These are phyloP conservation scores for Oreotrochilus melanogaster DNA, from an alignment of 2,113 vertebrate species.

Conservation along the genomic window DNA sequence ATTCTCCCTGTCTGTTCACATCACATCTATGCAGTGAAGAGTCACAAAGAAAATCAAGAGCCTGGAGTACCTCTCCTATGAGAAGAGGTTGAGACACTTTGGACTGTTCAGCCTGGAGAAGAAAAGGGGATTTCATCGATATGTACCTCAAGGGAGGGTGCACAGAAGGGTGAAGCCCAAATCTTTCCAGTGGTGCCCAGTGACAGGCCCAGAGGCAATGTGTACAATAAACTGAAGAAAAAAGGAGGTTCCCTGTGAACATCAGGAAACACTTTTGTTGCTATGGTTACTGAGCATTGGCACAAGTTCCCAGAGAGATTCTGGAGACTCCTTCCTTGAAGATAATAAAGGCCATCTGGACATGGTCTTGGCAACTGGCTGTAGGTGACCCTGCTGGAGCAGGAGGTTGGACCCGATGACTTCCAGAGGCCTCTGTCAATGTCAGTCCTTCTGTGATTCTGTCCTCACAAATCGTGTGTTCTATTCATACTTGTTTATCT, in stretches of 20 bases:
- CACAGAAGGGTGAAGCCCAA: not conserved
- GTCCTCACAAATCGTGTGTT: not conserved
- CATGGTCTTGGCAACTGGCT: not conserved
- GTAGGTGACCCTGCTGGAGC: not conserved
- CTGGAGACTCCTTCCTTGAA: not conserved
- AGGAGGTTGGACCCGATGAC: not conserved
- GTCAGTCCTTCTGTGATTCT: not conserved
- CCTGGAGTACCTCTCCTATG: not conserved
- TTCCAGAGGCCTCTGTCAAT: not conserved
- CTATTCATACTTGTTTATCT: not conserved
- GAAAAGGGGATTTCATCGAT: not conserved
- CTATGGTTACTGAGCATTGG: not conserved
- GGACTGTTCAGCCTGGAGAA: not conserved
- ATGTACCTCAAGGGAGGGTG: not conserved
- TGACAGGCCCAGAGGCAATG: not conserved
- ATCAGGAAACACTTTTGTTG: not conserved
- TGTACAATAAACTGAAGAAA: not conserved
- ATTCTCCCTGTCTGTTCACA: not conserved
- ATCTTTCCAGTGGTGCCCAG: not conserved
- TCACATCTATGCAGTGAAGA: not conserved
- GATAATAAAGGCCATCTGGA: not conserved
- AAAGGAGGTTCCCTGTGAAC: not conserved
- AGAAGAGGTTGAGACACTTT: not conserved
- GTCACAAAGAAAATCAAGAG: not conserved
- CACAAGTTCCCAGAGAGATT: not conserved